These are phyloP conservation scores for Dinoponera quadriceps DNA, from an alignment of 1,140 invertebrate species.

Conservation along the genomic window DNA sequence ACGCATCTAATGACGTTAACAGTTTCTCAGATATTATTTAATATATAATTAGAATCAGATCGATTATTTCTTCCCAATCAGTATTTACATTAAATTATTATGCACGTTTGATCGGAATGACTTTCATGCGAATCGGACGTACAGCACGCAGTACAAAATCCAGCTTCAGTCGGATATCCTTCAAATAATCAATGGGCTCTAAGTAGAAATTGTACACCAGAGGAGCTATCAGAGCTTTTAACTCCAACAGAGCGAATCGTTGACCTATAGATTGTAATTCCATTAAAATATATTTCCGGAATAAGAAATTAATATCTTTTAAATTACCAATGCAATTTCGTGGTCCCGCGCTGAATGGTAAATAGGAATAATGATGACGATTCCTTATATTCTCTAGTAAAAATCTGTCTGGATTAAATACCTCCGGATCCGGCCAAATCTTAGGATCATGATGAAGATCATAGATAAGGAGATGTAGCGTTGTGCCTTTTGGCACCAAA, in stretches of 20 bases:
- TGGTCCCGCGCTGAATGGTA: conserved; percentile 89
- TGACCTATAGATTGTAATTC: conserved; percentile 86
- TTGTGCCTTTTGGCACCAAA: neutral
- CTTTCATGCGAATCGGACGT: conserved; percentile 67
- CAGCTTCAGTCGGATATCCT: conserved; percentile 67
- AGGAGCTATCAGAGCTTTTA: conserved; percentile 89
- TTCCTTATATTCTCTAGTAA: conserved; percentile 83
- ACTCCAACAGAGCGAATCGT: conserved; percentile 92
- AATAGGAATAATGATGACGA: conserved; percentile 85
- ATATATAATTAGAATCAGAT: too few species aligned
- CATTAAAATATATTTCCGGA: neutral
- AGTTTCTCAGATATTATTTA: too few species aligned
- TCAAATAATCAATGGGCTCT: conserved; percentile 78
- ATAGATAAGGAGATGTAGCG: neutral
- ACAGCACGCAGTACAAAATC: conserved; percentile 77
- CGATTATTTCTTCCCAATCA: too few species aligned
- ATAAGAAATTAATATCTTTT: conserved; percentile 56
- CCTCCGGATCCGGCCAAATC: neutral
- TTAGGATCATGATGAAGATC: neutral
- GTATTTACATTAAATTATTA: too few species aligned
- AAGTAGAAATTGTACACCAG: conserved; percentile 89
- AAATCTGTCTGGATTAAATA: conserved; percentile 89
- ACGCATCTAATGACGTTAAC: too few species aligned
- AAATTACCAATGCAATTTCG: conserved; percentile 87
- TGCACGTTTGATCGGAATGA: conserved; percentile 64